phyloP scores from a whole-genome alignment of 2,113 vertebrate genomes.

The Ailuropoda melanoleuca region DNA sequence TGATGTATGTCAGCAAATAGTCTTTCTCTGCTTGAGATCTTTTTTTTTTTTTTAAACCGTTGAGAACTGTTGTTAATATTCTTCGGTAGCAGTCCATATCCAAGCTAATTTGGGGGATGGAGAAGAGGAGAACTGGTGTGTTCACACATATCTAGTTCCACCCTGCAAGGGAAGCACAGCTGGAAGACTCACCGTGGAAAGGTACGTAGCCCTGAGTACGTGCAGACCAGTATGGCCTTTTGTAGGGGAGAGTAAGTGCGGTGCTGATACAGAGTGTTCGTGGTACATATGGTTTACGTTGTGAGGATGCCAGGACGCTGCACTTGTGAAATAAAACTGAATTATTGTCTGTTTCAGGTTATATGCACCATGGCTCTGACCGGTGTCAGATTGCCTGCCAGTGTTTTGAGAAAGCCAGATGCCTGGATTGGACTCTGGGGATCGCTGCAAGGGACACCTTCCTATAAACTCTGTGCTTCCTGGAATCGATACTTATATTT shows the following conservation, averaged over 20 bases:
- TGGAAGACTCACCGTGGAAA: neutral
- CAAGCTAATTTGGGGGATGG: neutral
- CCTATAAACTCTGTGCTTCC: constrained; percentile 65
- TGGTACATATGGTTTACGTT: neutral
- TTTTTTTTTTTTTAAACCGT: neutral
- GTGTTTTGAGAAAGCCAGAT: constrained; percentile 80
- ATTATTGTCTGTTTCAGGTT: constrained; percentile 76
- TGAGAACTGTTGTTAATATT: neutral
- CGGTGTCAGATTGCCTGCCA: constrained; percentile 76
- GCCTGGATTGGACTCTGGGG: constrained; percentile 81
- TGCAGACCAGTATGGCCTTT: neutral
- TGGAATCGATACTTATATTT: constrained; percentile 76
- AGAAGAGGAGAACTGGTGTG: neutral
- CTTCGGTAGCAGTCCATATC: neutral
- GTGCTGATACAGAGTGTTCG: no score
- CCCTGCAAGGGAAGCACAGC: neutral
- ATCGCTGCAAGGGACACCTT: constrained; percentile 77
- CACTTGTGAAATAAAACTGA: neutral
- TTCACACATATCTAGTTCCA: neutral
- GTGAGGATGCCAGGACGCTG: neutral
- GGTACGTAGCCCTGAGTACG: fast-evolving
- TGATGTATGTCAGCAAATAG: neutral
- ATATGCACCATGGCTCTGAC: constrained; percentile 83
- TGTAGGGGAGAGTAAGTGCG: neutral
- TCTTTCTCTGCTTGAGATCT: neutral